phyloP scores from a whole-genome alignment of 2,113 vertebrate genomes.

The Galemys pyrenaicus region DNA sequence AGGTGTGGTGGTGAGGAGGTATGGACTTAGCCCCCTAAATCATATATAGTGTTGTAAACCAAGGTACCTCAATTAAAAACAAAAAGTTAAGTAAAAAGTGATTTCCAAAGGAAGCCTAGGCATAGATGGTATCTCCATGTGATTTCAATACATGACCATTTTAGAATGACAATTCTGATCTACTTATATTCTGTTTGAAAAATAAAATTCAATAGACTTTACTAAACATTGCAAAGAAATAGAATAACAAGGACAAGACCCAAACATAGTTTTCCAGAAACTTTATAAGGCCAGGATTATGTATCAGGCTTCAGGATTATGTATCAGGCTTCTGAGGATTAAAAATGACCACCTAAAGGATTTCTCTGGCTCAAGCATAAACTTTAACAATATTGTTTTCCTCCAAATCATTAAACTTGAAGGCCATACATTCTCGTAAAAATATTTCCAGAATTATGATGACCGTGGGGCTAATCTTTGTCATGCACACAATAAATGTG shows the following conservation, averaged over 20 bases:
- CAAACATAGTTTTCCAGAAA: background rate
- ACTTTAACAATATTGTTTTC: background rate
- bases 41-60: no score
- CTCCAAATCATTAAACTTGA: background rate
- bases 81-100: no score
- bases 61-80: no score
- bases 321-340: no score
- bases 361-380: background rate
- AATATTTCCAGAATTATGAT: background rate
- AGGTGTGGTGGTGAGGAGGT: no score
- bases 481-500: background rate
- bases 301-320: background rate
- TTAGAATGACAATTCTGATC: background rate
- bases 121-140: rapidly evolving
- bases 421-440: background rate
- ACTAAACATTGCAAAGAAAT: background rate
- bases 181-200: background rate
- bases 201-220: background rate
- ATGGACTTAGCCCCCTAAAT: no score
- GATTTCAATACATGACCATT: background rate
- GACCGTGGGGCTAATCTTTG: background rate
- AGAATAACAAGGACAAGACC: background rate
- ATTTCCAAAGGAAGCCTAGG: background rate
- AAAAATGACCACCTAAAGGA: background rate
- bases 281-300: no score